These are phyloP conservation scores for Oryctes rhinoceros DNA, from an alignment of 1,140 invertebrate genomes.

Conservation along the genomic window DNA sequence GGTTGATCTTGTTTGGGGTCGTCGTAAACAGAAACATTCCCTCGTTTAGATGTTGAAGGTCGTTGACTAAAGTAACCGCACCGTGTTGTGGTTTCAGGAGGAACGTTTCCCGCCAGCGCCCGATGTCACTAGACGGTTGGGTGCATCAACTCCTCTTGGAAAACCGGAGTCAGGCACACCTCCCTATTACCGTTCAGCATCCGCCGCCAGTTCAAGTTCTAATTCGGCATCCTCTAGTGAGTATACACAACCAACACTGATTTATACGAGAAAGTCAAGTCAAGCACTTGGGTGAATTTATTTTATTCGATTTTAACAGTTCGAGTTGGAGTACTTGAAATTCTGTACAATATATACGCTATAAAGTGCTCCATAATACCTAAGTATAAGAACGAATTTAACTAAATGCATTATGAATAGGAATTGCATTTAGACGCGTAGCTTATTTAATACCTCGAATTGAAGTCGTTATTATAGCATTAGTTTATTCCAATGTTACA, in stretches of 20 bases:
- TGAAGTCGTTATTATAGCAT: too few species aligned
- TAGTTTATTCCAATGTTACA: too few species aligned
- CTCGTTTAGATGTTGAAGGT: constrained; percentile 33
- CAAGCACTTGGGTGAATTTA: background rate
- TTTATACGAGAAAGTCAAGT: constrained; percentile 19
- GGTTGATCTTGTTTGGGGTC: constrained; percentile 27
- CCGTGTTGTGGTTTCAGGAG: constrained; percentile 54
- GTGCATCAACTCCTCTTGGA: constrained; percentile 51
- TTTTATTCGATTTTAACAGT: background rate
- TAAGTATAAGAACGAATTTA: too few species aligned
- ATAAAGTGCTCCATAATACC: background rate
- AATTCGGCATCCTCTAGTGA: constrained; percentile 56
- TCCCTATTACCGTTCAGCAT: constrained; percentile 57
- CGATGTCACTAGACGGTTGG: constrained; percentile 58
- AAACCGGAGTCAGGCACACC: constrained; percentile 57
- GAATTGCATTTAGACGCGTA: too few species aligned
- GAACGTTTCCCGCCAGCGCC: constrained; percentile 59
- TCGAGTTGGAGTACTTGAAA: background rate
- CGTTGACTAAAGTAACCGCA: constrained; percentile 42
- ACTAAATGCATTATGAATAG: too few species aligned
- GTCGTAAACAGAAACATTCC: background rate
- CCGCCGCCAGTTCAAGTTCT: constrained; percentile 57
- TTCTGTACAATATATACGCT: background rate
- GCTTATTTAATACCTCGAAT: too few species aligned
- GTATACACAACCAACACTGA: constrained; percentile 44